phyloP scores from a whole-genome alignment of 1,140 invertebrate genomes.

The Zophobas morio region DNA sequence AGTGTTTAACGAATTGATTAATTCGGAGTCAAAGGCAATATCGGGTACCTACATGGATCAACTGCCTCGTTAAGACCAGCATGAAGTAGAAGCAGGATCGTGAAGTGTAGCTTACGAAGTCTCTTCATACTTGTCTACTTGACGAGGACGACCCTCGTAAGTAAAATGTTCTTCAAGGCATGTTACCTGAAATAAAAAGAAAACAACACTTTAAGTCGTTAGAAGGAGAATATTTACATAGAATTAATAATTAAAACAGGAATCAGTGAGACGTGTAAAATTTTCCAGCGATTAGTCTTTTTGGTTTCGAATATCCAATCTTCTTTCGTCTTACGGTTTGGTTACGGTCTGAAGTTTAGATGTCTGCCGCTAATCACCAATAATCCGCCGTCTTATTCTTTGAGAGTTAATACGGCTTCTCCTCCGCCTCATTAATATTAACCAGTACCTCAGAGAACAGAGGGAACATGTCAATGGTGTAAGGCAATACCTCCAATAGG shows the following conservation, averaged over 20 bases:
- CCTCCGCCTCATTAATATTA: conserved; percentile 58
- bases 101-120: conserved; percentile 29
- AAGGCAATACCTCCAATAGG: conserved; percentile 57
- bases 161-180: conserved; percentile 50
- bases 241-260: neutral
- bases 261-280: conserved; percentile 7
- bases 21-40: neutral
- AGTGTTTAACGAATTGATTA: no score
- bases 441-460: conserved; percentile 49
- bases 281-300: conserved; percentile 5
- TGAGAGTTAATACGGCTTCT: conserved; percentile 55
- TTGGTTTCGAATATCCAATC: conserved; percentile 30
- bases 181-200: conserved; percentile 52
- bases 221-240: conserved; percentile 11
- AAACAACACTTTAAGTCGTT: conserved; percentile 10
- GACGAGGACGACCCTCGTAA: conserved; percentile 51
- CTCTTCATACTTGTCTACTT: conserved; percentile 49
- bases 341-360: conserved; percentile 50
- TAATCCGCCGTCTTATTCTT: conserved; percentile 57
- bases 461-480: conserved; percentile 58
- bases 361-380: conserved; percentile 58
- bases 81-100: conserved; percentile 47
- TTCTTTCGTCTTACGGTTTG: conserved; percentile 41
- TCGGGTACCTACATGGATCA: conserved; percentile 54
- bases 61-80: conserved; percentile 40